Evolutionary conservation across 2,113 vertebrate species (phyloP).

Genomic region (Pangasianodon hypophthalmus): DNA sequence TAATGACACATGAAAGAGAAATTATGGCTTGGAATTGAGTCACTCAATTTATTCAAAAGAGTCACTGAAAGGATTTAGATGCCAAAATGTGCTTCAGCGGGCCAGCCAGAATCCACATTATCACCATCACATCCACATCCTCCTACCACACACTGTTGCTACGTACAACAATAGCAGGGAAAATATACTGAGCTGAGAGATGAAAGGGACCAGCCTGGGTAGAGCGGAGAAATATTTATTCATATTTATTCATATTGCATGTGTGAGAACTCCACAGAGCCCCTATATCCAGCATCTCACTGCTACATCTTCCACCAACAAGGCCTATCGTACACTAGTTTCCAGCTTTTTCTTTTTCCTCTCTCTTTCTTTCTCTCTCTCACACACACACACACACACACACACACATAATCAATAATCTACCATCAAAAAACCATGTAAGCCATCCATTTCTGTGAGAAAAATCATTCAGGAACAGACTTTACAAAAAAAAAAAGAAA

Average conservation of each 20-base stretch:
- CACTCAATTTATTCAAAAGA: not conserved
- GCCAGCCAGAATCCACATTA: not conserved
- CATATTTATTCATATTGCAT: slow-evolving; percentile 57
- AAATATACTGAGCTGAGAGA: not conserved
- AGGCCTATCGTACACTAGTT: slow-evolving; percentile 31
- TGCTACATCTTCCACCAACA: slow-evolving; percentile 45
- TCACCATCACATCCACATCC: not conserved
- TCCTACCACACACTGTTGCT: not conserved
- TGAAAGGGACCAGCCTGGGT: slow-evolving; percentile 51
- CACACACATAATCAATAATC: slow-evolving; percentile 45
- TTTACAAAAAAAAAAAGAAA: slow-evolving; percentile 37
- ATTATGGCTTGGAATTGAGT: not conserved
- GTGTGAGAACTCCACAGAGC: slow-evolving; percentile 60
- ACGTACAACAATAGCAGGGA: not conserved
- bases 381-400: slow-evolving; percentile 37
- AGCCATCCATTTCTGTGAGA: slow-evolving; percentile 46
- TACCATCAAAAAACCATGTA: slow-evolving; percentile 46
- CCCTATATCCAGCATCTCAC: slow-evolving; percentile 51
- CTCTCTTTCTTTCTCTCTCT: not conserved
- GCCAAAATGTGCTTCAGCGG: not conserved
- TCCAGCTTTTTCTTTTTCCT: not conserved
- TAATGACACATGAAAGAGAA: not conserved
- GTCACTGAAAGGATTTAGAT: not conserved
- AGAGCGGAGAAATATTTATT: slow-evolving; percentile 71
- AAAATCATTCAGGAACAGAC: slow-evolving; percentile 48